Evolutionary conservation across 2,888 invertebrate genomes (phyloP), one percentile per base, ranked within the genome.

Genomic region (Allophyes oxyacanthae): DNA sequence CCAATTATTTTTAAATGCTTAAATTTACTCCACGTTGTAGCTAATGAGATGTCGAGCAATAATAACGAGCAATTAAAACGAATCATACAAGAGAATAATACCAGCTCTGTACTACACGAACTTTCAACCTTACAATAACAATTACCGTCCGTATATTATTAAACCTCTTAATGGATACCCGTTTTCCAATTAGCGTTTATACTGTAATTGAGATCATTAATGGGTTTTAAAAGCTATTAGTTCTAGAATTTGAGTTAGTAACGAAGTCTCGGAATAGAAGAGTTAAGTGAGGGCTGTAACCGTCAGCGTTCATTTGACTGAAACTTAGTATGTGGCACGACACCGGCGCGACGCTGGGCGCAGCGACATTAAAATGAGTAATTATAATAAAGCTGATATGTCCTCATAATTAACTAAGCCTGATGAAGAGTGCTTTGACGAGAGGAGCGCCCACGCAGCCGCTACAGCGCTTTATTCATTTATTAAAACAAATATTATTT

Each of bases 321-420:
- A 58, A 49, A 75, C 72, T 77, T 78, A 72, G 84, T 83, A 71
- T 32, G 43, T 52, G 43, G 40, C 50, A 28, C 46, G 43, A 14
- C 26, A 33, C 72, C 81, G 83, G 71, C 79, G 62, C 53, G 46
- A 75, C 75, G 76, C 73, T 87, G 85, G 91, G 91, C 89, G 90
- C 88, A 91, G 91, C 86, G 73, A 86, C 90, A 91, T 93, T 92
- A 93, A 92, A 92, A 92, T 92, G 92, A 92, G 89, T 93, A 92
- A 93, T 92, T 93, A 92, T 91, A 92, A 92, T 92, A 92, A 93
- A 92, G 84, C 89, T 92, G 89, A 93, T 92, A 92, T 86, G 90
- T 91, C 84, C 87, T 86, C 88, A 87, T 93, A 92, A 93, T 93
- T 92, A 92, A 92, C 91, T 90, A 90, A 91, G 88, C 88, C 86